Base-by-base conservation (phyloP, 2,888 invertebrate genomes). In the Alviniconcha strummeri region DNA sequence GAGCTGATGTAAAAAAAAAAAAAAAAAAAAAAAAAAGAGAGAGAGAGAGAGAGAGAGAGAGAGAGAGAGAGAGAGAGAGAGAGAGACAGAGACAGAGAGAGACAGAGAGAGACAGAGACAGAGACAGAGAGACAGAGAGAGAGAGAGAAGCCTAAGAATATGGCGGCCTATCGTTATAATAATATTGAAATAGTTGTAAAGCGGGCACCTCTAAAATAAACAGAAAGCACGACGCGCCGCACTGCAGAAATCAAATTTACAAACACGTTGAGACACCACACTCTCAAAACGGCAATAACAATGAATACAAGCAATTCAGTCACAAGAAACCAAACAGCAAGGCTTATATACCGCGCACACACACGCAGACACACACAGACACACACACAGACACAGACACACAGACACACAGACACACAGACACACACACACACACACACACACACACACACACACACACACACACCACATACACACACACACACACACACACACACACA, bases 391-490 rank as follows among this genome's bases (percentile, higher is more conserved):
- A 72, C 19, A 19, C 11, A 72, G 9, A 9, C 69, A 69, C 69
- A 11, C 69, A 69, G n/a, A 11, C 69, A 6, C 69, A 17, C 13
- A 7, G 5, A 69, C 69, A 69, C 0, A 69, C 69, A 7, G 0
- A 17, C n/a, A 19, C 69, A 69, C 69, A 69, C 69, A 69, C 69
- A 69, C 69, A 69, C 5, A 69, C 69, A 69, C n/a, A 19, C 69
- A 17, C 11, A 6, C 69, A 9, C 69, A 9, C 69, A n/a, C 69
- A n/a, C 69, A n/a, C 69, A 69, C 69, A n/a, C 69, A n/a, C 69
- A 69, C 69, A 69, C 69, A 69, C 69, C 6, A n/a, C n/a, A 17
- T n/a, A 69, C 69, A 69, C 69, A 69, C 69, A n/a, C 69, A 69
- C 69, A 69, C 69, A n/a, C 69, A 7, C 8, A 7, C 8, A 3